phyloP scores from a whole-genome alignment of 2,113 vertebrate genomes.

The Ailurus styani region DNA sequence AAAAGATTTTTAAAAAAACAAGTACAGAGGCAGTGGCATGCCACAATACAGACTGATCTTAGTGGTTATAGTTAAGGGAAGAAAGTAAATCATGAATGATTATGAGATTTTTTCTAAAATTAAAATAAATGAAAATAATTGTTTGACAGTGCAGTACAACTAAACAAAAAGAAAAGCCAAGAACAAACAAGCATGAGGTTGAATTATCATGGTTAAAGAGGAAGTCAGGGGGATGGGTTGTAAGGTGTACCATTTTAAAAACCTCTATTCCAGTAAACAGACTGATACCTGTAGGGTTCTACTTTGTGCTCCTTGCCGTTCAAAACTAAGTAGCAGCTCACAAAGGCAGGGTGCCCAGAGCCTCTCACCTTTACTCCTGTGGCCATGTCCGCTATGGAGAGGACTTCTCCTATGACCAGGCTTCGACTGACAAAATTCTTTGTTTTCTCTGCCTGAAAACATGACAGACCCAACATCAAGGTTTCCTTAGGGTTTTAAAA shows the following conservation, averaged over 20 bases:
- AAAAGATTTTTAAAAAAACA: neutral
- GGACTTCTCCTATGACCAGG: constrained; percentile 73
- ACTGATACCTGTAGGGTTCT: no score
- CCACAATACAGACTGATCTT: neutral
- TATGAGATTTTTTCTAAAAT: neutral
- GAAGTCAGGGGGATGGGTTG: rapidly evolving
- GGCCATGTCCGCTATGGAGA: constrained; percentile 74
- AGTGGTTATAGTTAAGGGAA: neutral
- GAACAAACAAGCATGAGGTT: neutral
- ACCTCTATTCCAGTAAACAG: neutral
- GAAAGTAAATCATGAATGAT: neutral
- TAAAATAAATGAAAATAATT: neutral
- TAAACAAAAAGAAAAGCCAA: neutral
- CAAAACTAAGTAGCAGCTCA: neutral
- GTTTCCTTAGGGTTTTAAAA: neutral
- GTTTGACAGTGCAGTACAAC: neutral
- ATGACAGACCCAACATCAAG: neutral
- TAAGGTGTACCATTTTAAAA: neutral
- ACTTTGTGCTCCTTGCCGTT: neutral
- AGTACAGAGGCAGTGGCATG: neutral
- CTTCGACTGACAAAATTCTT: constrained; percentile 67
- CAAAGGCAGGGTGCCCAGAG: rapidly evolving
- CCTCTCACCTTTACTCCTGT: constrained; percentile 77
- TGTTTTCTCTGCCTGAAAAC: constrained; percentile 72
- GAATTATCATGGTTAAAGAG: neutral